Evolutionary conservation across 2,797 vertebrate genomes (phyloP).

Genomic region (Mormyrus hasselquistii): DNA sequence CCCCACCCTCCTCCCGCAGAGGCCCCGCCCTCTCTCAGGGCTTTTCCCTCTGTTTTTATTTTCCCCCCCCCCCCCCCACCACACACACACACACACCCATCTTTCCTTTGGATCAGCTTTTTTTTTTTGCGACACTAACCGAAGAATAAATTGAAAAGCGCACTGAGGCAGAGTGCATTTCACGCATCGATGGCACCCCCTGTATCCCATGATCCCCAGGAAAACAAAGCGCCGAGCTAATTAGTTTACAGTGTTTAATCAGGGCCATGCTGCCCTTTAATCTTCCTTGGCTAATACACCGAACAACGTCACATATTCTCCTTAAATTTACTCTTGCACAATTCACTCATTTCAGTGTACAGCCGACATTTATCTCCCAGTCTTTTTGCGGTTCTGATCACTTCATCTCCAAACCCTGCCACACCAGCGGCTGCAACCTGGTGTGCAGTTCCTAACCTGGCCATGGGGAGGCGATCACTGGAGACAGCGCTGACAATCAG

Average conservation of each 20-base stretch:
- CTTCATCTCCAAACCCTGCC: slow-evolving; percentile 38
- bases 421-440: not conserved
- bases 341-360: slow-evolving; percentile 58
- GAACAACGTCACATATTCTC: slow-evolving; percentile 64
- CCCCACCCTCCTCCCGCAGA: not conserved
- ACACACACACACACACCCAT: slow-evolving; percentile 28
- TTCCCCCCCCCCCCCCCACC: slow-evolving; percentile 16
- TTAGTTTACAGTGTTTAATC: slow-evolving; percentile 76
- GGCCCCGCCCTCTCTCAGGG: slow-evolving; percentile 35
- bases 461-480: too few relatives aligned
- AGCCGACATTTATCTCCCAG: slow-evolving; percentile 15
- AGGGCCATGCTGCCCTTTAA: slow-evolving; percentile 67
- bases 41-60: slow-evolving; percentile 36
- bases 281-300: slow-evolving; percentile 65
- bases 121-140: slow-evolving; percentile 53
- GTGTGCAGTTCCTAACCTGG: not conserved
- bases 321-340: slow-evolving; percentile 54
- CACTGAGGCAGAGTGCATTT: slow-evolving; percentile 69
- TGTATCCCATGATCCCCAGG: slow-evolving; percentile 65
- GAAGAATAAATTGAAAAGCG: slow-evolving; percentile 76
- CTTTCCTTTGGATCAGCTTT: slow-evolving; percentile 39
- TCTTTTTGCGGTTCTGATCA: slow-evolving; percentile 50
- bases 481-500: not conserved
- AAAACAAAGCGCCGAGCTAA: slow-evolving; percentile 72
- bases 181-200: slow-evolving; percentile 61